These are phyloP conservation scores for Melolontha melolontha DNA, from an alignment of 2,888 invertebrate genomes.

Conservation along the genomic window DNA sequence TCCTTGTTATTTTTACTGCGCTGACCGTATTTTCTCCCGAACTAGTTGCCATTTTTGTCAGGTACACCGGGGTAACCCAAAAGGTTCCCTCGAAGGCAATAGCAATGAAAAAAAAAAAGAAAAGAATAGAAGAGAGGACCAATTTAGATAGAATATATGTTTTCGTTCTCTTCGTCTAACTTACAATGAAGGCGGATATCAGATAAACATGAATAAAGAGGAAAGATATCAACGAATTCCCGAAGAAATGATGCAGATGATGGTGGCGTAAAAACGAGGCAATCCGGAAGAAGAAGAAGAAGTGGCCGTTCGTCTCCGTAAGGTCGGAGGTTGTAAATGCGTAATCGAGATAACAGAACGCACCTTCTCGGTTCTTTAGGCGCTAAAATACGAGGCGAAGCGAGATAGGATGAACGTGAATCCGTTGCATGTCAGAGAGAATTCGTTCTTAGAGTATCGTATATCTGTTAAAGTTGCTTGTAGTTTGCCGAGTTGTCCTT, in stretches of 20 bases:
- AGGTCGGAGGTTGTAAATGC: slow-evolving; percentile 33
- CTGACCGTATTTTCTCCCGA: slow-evolving; percentile 18
- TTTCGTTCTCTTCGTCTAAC: slow-evolving; percentile 36
- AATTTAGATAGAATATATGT: slow-evolving; percentile 49
- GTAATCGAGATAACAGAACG: slow-evolving; percentile 29
- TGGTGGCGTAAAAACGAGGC: slow-evolving; percentile 43
- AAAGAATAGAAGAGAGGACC: slow-evolving; percentile 44
- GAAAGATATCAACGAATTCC: slow-evolving; percentile 21
- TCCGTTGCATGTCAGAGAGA: too few relatives aligned
- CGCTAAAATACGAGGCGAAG: not conserved
- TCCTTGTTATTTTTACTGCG: slow-evolving; percentile 16
- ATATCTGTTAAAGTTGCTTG: too few relatives aligned
- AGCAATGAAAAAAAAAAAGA: slow-evolving; percentile 1
- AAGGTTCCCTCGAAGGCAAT: slow-evolving; percentile 6
- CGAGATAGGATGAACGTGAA: too few relatives aligned
- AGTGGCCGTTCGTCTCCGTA: slow-evolving; percentile 8
- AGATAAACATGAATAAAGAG: not conserved
- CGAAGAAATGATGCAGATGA: slow-evolving; percentile 34
- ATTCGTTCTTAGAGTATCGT: too few relatives aligned
- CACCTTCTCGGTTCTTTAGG: not conserved
- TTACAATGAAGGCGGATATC: not conserved
- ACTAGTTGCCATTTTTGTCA: slow-evolving; percentile 27
- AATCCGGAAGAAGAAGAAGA: slow-evolving; percentile 56
- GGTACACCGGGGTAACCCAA: slow-evolving; percentile 25
- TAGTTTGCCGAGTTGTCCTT: too few relatives aligned